Evolutionary conservation across 2,888 invertebrate species (phyloP).

Genomic region (Onthophagus sagittarius): DNA sequence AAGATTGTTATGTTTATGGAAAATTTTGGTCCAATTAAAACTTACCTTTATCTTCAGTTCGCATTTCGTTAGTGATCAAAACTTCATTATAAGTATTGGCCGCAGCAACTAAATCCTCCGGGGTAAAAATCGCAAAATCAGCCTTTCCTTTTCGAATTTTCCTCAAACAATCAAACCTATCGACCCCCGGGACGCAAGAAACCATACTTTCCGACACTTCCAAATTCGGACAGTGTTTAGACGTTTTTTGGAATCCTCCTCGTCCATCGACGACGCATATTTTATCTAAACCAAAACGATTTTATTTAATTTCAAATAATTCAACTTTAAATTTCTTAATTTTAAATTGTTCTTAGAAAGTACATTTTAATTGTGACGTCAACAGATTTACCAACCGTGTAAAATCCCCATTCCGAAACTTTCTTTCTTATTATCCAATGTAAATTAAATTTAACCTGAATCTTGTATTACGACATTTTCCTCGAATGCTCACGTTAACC

Average conservation of each 20-base stretch:
- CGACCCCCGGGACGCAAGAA: conserved; percentile 67
- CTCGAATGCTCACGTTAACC: too few relatives aligned
- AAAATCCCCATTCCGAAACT: too few relatives aligned
- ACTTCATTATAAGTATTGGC: conserved; percentile 65
- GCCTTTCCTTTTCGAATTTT: conserved; percentile 72
- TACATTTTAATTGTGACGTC: too few relatives aligned
- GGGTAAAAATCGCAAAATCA: conserved; percentile 79
- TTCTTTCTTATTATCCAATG: too few relatives aligned
- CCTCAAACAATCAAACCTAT: conserved; percentile 75
- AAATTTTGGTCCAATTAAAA: too few relatives aligned
- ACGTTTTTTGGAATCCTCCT: conserved; percentile 58
- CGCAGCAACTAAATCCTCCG: conserved; percentile 78
- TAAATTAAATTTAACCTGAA: too few relatives aligned
- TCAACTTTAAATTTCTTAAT: too few relatives aligned
- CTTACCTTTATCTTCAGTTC: conserved; percentile 13
- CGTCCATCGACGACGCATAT: conserved; percentile 69
- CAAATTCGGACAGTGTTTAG: conserved; percentile 61
- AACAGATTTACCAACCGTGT: too few relatives aligned
- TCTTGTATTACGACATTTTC: too few relatives aligned
- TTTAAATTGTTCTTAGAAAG: too few relatives aligned
- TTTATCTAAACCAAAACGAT: conserved; percentile 53
- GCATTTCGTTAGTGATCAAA: conserved; percentile 63
- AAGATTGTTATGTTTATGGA: too few relatives aligned
- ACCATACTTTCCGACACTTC: conserved; percentile 57
- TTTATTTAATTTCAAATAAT: too few relatives aligned